Evolutionary conservation across 2,888 invertebrate genomes (phyloP), one percentile per base, ranked within the genome.

Genomic region (Torymus auratus): DNA sequence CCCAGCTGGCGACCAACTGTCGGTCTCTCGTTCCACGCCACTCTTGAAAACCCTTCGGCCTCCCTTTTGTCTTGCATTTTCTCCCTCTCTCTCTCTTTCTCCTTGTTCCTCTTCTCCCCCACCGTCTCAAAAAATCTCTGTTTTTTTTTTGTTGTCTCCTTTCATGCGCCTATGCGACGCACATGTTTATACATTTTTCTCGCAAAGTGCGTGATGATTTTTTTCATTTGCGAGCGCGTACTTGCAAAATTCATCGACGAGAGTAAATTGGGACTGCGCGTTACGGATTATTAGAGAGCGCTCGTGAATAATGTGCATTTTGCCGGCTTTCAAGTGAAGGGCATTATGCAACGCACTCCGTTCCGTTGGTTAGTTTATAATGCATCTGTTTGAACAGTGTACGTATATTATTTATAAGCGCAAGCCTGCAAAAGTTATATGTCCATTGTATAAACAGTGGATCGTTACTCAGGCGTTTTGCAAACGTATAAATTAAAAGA

Each of bases 1-100:
- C 83, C 86, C 87, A 87, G 86, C 86, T 87, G 87, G 83, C 84
- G 85, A 62, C 86, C 86, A 87, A 85, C 87, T 86, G 86, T 85
- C 84, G 83, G 78, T 75, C 64, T 73, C 76, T 76, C 52, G 53
- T 50, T 65, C 67, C 67, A 56, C 55, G 61, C 58, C 74, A 53
- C 71, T 61, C 80, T 80, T 80, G 71, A 70, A 80, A 80, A 75
- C 60, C 75, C 75, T 67, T 76, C 61, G 41, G 14, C 61, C 65
- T 56, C 56, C 61, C 61, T 20, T 50, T 73, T 55, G 52, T 78
- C 68, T 70, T 17, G 58, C 58, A 65, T 69, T 74, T 79, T 71
- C 60, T 28, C 61, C 69, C 15, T 53, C 56, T 69, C 50, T 65
- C 15, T 61, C 53, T 15, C 14, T 15, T 50, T 20, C 23, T 1